Evolutionary conservation across 2,797 vertebrate genomes (phyloP).

Genomic region (Carduelis carduelis): DNA sequence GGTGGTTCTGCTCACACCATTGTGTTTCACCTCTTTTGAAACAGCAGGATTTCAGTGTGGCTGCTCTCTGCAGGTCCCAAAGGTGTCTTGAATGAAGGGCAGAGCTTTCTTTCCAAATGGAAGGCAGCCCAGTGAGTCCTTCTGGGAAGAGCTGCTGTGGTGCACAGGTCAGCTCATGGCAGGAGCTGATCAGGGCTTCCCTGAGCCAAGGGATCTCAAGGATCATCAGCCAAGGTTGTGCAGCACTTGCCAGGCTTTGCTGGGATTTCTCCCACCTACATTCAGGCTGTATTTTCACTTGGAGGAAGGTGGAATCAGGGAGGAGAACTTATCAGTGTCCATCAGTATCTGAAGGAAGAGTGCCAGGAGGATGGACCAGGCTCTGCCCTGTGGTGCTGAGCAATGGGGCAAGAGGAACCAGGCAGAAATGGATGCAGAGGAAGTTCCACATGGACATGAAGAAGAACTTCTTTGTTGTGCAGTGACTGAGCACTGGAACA

Average conservation of each 20-base stretch:
- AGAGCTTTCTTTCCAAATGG: neutral
- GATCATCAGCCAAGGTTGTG: neutral
- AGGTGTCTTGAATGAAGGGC: neutral
- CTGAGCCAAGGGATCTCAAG: accelerated
- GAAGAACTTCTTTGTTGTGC: neutral
- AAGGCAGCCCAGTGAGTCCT: neutral
- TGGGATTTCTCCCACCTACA: neutral
- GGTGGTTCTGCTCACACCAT: accelerated
- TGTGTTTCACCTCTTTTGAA: neutral
- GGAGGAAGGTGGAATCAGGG: neutral
- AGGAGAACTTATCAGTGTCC: neutral
- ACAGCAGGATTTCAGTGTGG: neutral
- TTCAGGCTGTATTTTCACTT: accelerated
- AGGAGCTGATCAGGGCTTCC: accelerated
- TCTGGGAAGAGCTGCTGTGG: neutral
- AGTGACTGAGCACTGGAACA: neutral
- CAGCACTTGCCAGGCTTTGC: neutral
- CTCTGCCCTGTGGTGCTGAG: neutral
- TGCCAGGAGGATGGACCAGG: neutral
- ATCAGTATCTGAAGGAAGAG: neutral
- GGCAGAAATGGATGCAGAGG: neutral
- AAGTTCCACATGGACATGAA: neutral
- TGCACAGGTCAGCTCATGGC: neutral
- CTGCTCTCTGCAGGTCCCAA: neutral
- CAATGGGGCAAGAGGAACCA: accelerated